Evolutionary conservation across 2,113 vertebrate species (phyloP), one percentile per base, ranked within the genome.

Genomic region (Mixornis gularis): DNA sequence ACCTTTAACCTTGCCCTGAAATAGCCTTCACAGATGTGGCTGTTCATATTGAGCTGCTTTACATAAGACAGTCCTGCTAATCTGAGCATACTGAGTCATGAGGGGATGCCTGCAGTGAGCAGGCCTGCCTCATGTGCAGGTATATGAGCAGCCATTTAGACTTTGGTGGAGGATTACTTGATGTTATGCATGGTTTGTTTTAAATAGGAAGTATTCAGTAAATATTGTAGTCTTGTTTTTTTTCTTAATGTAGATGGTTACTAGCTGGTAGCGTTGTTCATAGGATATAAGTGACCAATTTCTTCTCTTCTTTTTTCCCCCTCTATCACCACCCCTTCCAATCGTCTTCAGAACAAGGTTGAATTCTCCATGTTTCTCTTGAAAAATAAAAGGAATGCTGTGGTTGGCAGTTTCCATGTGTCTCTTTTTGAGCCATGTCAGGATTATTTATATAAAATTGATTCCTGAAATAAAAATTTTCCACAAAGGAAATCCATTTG

Each of bases 341-440:
- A 93, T 51, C 53, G 79, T 95, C 95, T 93, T 95, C 87, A 97
- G 95, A 85, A 94, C 89, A 96, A 97, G 96, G 96, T 90, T 97
- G 96, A 96, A 64, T 78, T 92, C 79, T 97, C 46, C 91, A 89
- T 96, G 79, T 91, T 94, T 95, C 71, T 94, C 78, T 92, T 92
- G 84, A 91, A 90, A 94, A 97, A 93, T 96, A 95, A 87, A 97
- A 95, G 94, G 85, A 95, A 89, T 89, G 82, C 76, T 97, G 89
- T 86, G 95, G 89, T 95, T 95, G 81, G 91, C 78, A 84, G 86
- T 95, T 93, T 94, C 74, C 84, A 44, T 89, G 56, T 89, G 88
- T 91, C 66, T 91, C 76, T 90, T 93, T 94, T 69, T 89, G 84
- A 79, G 88, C 72, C 88, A 84, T 96, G 51, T 62, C 92, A 94